Conservation (phyloP, 2,888 invertebrate species). For the Eugnorisma glareosa region DNA sequence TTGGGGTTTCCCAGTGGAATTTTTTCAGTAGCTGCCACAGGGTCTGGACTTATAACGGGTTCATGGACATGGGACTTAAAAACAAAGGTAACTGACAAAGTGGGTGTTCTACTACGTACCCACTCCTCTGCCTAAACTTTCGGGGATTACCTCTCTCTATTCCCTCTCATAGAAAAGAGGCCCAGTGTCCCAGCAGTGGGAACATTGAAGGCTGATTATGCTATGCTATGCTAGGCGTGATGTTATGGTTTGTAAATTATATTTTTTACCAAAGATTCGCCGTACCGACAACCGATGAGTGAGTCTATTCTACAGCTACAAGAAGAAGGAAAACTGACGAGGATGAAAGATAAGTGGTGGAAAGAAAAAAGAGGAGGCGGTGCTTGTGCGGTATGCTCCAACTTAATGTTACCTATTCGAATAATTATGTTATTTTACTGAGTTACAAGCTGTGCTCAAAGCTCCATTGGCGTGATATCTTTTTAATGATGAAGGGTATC, state of each 20-base stretch:
- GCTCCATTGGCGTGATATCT: not conserved
- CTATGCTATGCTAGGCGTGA: no score
- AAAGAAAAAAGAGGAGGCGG: slow-evolving; percentile 95
- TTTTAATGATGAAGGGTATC: not conserved
- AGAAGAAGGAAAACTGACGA: slow-evolving; percentile 94
- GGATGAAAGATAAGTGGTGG: slow-evolving; percentile 98
- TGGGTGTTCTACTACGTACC: not conserved
- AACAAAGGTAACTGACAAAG: not conserved
- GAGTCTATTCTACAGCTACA: slow-evolving; percentile 96
- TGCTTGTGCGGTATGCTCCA: slow-evolving; percentile 91
- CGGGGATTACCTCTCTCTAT: no score
- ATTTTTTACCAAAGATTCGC: slow-evolving; percentile 89
- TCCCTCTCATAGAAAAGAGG: no score
- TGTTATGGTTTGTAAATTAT: no score
- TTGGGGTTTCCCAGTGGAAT: not conserved
- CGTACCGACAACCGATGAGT: slow-evolving; percentile 94
- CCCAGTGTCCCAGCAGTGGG: no score
- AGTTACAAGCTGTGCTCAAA: not conserved
- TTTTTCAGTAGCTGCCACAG: not conserved
- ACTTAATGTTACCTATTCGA: not conserved
- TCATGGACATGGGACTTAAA: not conserved
- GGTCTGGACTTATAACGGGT: not conserved
- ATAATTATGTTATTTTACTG: not conserved
- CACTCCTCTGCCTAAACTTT: no score
- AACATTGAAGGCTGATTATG: no score